Evolutionary conservation across 2,888 invertebrate species (phyloP).

Genomic region (Tetranychus piercei): DNA sequence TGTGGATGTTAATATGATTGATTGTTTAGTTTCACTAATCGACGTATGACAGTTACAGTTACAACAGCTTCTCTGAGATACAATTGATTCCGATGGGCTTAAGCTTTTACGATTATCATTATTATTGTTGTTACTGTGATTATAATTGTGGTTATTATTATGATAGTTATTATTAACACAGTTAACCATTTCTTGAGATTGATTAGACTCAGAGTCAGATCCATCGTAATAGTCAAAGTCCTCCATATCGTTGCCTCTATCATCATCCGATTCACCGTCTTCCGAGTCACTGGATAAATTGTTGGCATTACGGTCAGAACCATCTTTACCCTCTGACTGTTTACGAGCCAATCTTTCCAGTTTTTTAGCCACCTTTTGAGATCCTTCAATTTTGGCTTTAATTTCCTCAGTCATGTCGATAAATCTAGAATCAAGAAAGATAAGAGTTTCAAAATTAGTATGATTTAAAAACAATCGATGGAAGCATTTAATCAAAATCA

Average conservation of each 20-base stretch:
- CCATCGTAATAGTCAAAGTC: constrained; percentile 4
- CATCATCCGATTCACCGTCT: constrained; percentile 6
- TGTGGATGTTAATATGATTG: neutral
- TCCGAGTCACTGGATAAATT: neutral
- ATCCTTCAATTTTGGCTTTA: constrained; percentile 71
- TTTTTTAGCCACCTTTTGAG: constrained; percentile 77
- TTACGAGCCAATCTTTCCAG: constrained; percentile 61
- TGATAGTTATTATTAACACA: neutral
- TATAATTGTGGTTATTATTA: neutral
- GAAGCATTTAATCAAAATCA: constrained; percentile 6
- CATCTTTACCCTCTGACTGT: constrained; percentile 17
- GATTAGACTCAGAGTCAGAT: constrained; percentile 2
- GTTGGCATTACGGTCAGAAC: constrained; percentile 1
- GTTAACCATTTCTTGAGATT: neutral
- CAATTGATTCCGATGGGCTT: constrained; percentile 10
- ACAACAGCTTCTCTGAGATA: constrained; percentile 18
- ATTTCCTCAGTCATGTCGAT: constrained; percentile 77
- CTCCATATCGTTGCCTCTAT: neutral
- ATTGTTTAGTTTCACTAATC: neutral
- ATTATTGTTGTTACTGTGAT: neutral
- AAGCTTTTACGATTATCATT: neutral
- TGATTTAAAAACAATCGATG: constrained; percentile 19
- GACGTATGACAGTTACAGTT: constrained; percentile 22
- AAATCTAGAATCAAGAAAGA: constrained; percentile 40
- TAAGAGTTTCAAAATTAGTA: neutral